phyloP scores from a whole-genome alignment of 2,797 vertebrate species.

The Uromys caudimaculatus region DNA sequence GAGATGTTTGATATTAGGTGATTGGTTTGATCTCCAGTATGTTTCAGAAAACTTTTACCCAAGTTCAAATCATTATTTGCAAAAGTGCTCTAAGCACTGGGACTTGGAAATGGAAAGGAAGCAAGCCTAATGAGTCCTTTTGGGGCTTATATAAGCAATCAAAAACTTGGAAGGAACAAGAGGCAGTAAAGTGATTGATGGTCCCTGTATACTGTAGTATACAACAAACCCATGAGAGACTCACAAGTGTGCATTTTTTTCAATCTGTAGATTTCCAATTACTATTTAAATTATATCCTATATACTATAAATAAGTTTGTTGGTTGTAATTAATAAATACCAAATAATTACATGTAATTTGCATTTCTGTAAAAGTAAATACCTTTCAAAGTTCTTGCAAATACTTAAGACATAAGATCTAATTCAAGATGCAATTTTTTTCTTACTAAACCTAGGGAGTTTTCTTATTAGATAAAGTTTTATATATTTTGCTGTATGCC shows the following conservation, averaged over 20 bases:
- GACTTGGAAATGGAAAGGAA: slow-evolving; percentile 72
- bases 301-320: slow-evolving; percentile 9
- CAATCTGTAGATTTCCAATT: slow-evolving; percentile 51
- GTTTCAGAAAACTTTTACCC: slow-evolving; percentile 70
- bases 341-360: slow-evolving; percentile 55
- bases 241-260: slow-evolving; percentile 33
- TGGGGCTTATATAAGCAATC: slow-evolving; percentile 81
- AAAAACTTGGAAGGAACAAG: slow-evolving; percentile 82
- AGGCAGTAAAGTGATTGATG: slow-evolving; percentile 70
- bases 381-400: background rate
- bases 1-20: slow-evolving; percentile 63
- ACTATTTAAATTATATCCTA: slow-evolving; percentile 41
- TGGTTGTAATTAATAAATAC: slow-evolving; percentile 75
- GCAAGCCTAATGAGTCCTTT: slow-evolving; percentile 83
- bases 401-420: slow-evolving; percentile 46
- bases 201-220: slow-evolving; percentile 43
- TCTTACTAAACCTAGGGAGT: slow-evolving; percentile 9
- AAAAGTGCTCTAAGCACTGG: slow-evolving; percentile 72
- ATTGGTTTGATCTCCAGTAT: slow-evolving; percentile 73
- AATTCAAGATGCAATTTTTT: slow-evolving; percentile 67
- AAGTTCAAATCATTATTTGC: slow-evolving; percentile 78
- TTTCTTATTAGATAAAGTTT: slow-evolving; percentile 62
- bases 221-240: slow-evolving; percentile 50
- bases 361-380: slow-evolving; percentile 59
- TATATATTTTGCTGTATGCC: slow-evolving; percentile 69